Conservation (phyloP, 2,113 vertebrate species). For the Lycocorax pyrrhopterus region DNA sequence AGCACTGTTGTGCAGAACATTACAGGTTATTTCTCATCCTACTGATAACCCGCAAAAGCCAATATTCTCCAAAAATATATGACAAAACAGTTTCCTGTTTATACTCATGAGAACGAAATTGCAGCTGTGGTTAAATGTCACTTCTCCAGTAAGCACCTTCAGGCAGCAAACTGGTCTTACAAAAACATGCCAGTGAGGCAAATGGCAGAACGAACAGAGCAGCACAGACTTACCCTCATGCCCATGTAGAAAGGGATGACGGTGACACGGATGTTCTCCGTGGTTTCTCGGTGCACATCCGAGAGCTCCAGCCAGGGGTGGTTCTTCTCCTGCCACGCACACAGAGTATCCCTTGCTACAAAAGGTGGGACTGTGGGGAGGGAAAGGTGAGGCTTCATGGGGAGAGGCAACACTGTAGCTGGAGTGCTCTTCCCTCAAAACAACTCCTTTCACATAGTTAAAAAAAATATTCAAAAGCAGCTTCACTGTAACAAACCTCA, state of each 20-base stretch:
- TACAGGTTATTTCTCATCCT: background rate
- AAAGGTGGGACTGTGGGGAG: constrained; percentile 82
- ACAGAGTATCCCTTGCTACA: constrained; percentile 87
- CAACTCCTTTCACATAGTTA: background rate
- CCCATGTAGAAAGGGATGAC: constrained; percentile 99
- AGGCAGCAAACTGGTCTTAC: background rate
- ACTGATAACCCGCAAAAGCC: background rate
- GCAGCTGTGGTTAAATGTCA: background rate
- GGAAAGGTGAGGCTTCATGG: background rate
- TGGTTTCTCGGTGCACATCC: constrained; percentile 94
- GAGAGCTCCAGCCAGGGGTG: constrained; percentile 98
- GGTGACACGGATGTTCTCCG: constrained; percentile 93
- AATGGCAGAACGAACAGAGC: background rate
- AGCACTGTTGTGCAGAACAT: background rate
- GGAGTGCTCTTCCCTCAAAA: background rate
- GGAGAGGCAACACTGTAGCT: background rate
- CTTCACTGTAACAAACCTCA: background rate
- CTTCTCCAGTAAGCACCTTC: background rate
- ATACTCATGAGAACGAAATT: fast-evolving
- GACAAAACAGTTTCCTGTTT: background rate
- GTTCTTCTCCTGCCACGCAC: constrained; percentile 98
- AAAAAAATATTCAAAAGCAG: background rate
- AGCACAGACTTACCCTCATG: constrained; percentile 84
- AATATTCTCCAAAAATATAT: background rate
- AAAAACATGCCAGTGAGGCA: background rate